Conservation (phyloP, 1,140 invertebrate genomes). For the Kradibia gibbosae region DNA sequence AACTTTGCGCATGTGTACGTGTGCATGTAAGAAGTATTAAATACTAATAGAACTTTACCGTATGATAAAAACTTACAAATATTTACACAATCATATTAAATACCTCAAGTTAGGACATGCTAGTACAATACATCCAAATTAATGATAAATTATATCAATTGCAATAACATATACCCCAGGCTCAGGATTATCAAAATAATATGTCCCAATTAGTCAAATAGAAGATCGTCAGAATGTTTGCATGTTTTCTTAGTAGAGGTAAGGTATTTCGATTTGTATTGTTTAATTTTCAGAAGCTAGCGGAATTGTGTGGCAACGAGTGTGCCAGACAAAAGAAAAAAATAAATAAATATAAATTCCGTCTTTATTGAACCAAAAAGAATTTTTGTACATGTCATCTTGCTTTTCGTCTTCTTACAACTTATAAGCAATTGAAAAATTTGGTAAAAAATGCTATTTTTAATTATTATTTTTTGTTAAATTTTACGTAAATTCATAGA, state of each 20-base stretch:
- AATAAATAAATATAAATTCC: neutral
- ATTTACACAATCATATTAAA: no score
- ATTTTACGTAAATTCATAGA: no score
- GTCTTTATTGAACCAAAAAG: neutral
- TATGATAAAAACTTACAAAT: no score
- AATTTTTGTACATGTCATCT: neutral
- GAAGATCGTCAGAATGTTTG: neutral
- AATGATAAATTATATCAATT: no score
- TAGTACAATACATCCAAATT: no score
- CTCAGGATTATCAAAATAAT: neutral
- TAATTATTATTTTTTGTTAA: no score
- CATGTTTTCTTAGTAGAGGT: conserved; percentile 27
- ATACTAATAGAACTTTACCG: no score
- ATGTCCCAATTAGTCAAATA: neutral
- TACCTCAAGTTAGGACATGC: no score
- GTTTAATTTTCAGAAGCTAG: conserved; percentile 35
- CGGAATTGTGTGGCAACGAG: neutral
- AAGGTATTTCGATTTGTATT: conserved; percentile 3
- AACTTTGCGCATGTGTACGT: neutral
- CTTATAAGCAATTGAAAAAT: neutral
- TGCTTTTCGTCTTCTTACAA: neutral
- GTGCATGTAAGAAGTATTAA: no score
- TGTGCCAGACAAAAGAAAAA: neutral
- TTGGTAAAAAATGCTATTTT: no score
- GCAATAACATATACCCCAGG: no score